A percentile compares a stretch with the other conserved stretches of the same genome.
Evolutionary conservation across 2,797 vertebrate species (phyloP).

Genomic region (Gymnothorax reevesii): DNA sequence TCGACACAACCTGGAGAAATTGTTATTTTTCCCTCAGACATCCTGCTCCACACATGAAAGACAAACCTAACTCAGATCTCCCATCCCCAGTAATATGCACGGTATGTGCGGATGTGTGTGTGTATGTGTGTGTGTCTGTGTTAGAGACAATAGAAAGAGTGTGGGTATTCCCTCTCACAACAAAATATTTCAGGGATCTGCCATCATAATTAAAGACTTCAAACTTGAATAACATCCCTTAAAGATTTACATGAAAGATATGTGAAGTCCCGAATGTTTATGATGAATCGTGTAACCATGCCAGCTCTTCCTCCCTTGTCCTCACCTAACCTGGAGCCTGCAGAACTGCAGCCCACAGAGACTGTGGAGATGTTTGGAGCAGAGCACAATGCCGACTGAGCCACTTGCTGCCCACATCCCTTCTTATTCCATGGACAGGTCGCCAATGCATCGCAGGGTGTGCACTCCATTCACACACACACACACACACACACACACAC

Average conservation of each 20-base stretch:
- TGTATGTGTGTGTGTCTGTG: not conserved
- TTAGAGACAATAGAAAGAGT: not conserved
- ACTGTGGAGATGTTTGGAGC: not conserved
- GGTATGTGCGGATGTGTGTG: not conserved
- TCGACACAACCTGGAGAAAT: constrained; percentile 21
- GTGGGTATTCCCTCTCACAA: not conserved
- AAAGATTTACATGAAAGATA: not conserved
- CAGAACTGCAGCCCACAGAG: not conserved
- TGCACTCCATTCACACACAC: no score
- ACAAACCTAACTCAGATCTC: constrained; percentile 14
- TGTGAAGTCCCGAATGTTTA: not conserved
- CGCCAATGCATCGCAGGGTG: no score
- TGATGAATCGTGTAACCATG: not conserved
- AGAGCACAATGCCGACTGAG: not conserved
- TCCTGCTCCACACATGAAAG: constrained; percentile 40
- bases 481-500: no score
- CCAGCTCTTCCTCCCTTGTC: constrained; percentile 1
- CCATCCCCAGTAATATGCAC: not conserved
- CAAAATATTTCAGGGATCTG: constrained; percentile 7
- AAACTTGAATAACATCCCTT: constrained; percentile 14
- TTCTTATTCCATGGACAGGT: no score
- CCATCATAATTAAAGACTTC: not conserved
- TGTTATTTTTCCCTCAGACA: constrained; percentile 45
- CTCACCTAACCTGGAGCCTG: not conserved
- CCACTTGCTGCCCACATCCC: not conserved